A percentile compares a stretch with the other conserved stretches of the same genome.
phyloP scores from a whole-genome alignment of 1,140 invertebrate species.

The Hycleus cichorii region DNA sequence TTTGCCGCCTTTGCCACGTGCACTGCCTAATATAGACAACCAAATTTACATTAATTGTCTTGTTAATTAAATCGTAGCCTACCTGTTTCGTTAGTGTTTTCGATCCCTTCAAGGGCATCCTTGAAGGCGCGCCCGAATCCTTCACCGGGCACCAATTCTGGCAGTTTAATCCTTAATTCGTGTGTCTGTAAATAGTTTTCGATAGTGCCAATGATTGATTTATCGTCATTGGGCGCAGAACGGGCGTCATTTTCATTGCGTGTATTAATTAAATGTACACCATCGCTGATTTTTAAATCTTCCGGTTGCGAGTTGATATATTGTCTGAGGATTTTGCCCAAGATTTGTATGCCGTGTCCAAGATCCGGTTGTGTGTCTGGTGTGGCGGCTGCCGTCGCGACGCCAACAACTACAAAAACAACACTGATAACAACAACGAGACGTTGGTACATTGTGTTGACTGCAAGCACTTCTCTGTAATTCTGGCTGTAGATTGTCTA shows the following conservation, averaged over 20 bases:
- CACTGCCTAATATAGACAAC: slow-evolving; percentile 14
- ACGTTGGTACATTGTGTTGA: slow-evolving; percentile 30
- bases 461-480: slow-evolving; percentile 21
- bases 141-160: slow-evolving; percentile 49
- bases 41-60: background rate
- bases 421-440: slow-evolving; percentile 16
- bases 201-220: slow-evolving; percentile 48
- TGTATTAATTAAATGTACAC: slow-evolving; percentile 52
- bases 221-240: slow-evolving; percentile 44
- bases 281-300: slow-evolving; percentile 51
- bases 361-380: slow-evolving; percentile 11
- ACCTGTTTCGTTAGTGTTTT: slow-evolving; percentile 27
- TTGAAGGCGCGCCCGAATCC: slow-evolving; percentile 37
- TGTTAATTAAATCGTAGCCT: background rate
- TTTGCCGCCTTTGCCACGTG: slow-evolving; percentile 42
- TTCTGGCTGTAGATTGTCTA: slow-evolving; percentile 17
- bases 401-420: slow-evolving; percentile 2
- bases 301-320: slow-evolving; percentile 35
- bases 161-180: slow-evolving; percentile 61
- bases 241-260: slow-evolving; percentile 35
- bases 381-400: slow-evolving; percentile 20
- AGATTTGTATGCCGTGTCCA: slow-evolving; percentile 31
- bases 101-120: slow-evolving; percentile 34
- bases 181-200: slow-evolving; percentile 59
- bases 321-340: slow-evolving; percentile 36